Evolutionary conservation across 2,888 invertebrate species (phyloP).

Genomic region (Pantelozetes paolii): DNA sequence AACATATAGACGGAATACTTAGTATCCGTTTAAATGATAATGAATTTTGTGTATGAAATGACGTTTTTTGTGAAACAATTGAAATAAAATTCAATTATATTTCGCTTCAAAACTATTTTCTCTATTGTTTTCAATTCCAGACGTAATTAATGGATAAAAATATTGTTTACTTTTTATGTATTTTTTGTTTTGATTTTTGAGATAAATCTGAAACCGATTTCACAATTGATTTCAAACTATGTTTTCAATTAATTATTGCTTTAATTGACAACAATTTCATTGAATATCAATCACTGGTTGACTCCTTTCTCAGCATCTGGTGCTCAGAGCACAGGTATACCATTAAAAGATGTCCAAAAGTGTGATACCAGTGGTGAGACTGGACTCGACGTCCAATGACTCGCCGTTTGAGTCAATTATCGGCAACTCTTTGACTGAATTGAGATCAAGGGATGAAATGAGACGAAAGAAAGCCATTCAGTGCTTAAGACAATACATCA

Average conservation of each 20-base stretch:
- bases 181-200: no score
- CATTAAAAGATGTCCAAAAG: not conserved
- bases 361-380: not conserved
- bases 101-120: not conserved
- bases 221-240: no score
- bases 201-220: no score
- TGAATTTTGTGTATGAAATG: no score
- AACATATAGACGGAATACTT: no score
- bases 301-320: no score
- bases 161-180: not conserved
- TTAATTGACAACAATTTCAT: no score
- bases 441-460: conserved; percentile 63
- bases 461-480: conserved; percentile 77
- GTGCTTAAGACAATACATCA: conserved; percentile 76
- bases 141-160: not conserved
- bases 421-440: conserved; percentile 10
- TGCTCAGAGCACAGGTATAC: not conserved
- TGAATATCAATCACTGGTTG: no score
- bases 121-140: not conserved
- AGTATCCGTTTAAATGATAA: no score
- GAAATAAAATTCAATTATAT: no score
- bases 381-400: not conserved
- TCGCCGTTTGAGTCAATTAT: conserved; percentile 14
- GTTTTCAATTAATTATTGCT: no score
- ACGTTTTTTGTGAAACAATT: no score